phyloP scores from a whole-genome alignment of 2,113 vertebrate genomes.

The Laticauda laticaudata region DNA sequence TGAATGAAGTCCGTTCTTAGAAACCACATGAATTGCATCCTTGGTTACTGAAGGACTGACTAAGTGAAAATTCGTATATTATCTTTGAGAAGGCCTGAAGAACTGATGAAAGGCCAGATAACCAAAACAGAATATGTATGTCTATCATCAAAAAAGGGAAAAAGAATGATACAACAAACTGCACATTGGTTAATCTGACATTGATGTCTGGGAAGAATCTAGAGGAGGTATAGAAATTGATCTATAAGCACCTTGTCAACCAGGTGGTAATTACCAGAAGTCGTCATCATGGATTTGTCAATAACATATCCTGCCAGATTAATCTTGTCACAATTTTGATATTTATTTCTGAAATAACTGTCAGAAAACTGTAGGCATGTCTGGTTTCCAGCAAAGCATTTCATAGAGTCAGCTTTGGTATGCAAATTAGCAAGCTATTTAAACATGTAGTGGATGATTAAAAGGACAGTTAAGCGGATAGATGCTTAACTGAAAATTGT shows the following conservation, averaged over 20 bases:
- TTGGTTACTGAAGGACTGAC: background rate
- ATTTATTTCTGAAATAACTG: background rate
- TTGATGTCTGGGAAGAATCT: background rate
- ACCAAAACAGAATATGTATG: background rate
- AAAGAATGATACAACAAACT: background rate
- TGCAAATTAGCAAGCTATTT: background rate
- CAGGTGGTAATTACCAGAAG: background rate
- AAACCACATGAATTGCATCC: background rate
- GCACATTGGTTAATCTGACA: background rate
- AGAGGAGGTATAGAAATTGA: background rate
- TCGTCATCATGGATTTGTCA: background rate
- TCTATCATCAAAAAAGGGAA: background rate
- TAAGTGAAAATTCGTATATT: background rate
- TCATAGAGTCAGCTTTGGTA: background rate
- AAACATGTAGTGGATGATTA: background rate
- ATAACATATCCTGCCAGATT: background rate
- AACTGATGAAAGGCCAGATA: background rate
- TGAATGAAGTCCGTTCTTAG: background rate
- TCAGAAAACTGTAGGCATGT: background rate
- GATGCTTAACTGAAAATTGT: too few species aligned
- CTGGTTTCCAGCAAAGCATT: background rate
- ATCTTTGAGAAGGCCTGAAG: background rate
- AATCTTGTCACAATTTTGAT: background rate
- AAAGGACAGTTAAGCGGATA: background rate
- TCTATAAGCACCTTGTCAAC: background rate